phyloP scores from a whole-genome alignment of 2,888 invertebrate species.

The Loripinus fragilis region DNA sequence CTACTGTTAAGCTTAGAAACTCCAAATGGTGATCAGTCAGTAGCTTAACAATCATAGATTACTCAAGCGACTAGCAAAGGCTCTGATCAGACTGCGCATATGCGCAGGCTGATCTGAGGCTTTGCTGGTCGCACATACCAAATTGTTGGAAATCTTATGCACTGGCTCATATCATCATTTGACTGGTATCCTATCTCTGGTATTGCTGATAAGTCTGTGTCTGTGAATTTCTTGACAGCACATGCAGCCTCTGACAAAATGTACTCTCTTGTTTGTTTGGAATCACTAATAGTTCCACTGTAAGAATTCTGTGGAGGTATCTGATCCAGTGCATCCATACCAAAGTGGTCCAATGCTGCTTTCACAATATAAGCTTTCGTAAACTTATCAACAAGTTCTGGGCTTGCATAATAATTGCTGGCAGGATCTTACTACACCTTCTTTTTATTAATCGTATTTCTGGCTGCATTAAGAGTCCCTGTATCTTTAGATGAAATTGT shows the following conservation, averaged over 20 bases:
- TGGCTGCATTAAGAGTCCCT: constrained; percentile 31
- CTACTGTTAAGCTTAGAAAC: no score
- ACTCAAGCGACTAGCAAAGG: no score
- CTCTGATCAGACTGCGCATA: no score
- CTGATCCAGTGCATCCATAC: constrained; percentile 20
- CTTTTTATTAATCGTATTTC: constrained; percentile 34
- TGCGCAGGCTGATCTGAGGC: no score
- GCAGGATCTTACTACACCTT: constrained; percentile 34
- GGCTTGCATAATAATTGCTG: constrained; percentile 34
- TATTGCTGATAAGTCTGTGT: neutral
- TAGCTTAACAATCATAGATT: no score
- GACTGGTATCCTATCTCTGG: neutral
- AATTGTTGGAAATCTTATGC: no score
- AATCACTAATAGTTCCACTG: neutral
- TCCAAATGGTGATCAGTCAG: no score
- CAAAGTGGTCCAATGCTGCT: constrained; percentile 32
- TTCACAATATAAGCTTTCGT: constrained; percentile 29
- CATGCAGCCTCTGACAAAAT: neutral
- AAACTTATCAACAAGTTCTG: constrained; percentile 27
- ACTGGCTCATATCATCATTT: no score
- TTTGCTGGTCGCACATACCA: no score
- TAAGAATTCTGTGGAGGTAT: constrained; percentile 20
- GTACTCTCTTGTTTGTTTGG: neutral
- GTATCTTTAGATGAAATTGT: constrained; percentile 16
- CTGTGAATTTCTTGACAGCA: neutral